These are phyloP conservation scores for Meloe dianella DNA, from an alignment of 2,888 invertebrate genomes.

Conservation along the genomic window DNA sequence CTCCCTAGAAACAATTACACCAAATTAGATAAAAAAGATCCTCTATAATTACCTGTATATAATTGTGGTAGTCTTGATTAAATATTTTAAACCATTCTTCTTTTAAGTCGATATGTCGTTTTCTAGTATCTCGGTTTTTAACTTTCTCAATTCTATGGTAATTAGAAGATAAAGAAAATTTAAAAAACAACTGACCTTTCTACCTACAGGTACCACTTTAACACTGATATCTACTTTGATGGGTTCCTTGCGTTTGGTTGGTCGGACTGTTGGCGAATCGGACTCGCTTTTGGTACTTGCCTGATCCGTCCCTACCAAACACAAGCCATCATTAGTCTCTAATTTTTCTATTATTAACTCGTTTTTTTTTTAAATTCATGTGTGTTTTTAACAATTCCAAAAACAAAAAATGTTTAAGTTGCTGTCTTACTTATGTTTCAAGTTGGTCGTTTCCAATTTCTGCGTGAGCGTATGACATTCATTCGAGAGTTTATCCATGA, in stretches of 20 bases:
- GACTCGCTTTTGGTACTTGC: conserved; percentile 58
- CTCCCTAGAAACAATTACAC: conserved; percentile 67
- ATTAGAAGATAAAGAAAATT: conserved; percentile 13
- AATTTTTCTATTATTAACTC: background rate
- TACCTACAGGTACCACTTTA: conserved; percentile 71
- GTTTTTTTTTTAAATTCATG: background rate
- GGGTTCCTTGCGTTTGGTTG: conserved; percentile 68
- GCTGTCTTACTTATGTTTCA: conserved; percentile 83
- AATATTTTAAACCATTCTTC: conserved; percentile 68
- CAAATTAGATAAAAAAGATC: conserved; percentile 28
- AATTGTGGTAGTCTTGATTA: conserved; percentile 42
- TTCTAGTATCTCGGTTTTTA: conserved; percentile 66
- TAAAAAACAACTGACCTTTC: conserved; percentile 56
- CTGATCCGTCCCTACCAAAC: conserved; percentile 58
- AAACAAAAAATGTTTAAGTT: conserved; percentile 10
- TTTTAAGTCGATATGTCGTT: conserved; percentile 50
- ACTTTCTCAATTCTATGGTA: conserved; percentile 65
- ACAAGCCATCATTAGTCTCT: conserved; percentile 46
- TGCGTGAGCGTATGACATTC: conserved; percentile 89
- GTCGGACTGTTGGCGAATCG: conserved; percentile 59
- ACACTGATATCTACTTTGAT: conserved; percentile 81
- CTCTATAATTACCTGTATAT: conserved; percentile 41
- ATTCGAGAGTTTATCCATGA: conserved; percentile 89
- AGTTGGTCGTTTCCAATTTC: conserved; percentile 87
- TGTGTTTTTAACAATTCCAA: background rate